phyloP scores from a whole-genome alignment of 2,113 vertebrate genomes.

The Etia nguti region DNA sequence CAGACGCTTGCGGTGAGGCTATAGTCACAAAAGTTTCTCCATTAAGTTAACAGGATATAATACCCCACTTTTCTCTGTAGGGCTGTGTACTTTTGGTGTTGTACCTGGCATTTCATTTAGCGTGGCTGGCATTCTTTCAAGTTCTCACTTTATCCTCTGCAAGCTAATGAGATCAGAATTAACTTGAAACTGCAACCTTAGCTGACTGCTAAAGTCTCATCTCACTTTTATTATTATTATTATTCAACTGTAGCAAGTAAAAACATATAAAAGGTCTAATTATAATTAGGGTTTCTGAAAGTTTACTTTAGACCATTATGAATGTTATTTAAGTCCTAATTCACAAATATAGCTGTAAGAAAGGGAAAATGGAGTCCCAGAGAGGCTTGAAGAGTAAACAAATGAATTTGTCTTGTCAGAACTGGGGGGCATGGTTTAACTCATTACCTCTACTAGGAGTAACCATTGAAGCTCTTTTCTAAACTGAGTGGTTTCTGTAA shows the following conservation, averaged over 20 bases:
- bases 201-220: not conserved
- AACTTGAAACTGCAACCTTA: not conserved
- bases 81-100: not conserved
- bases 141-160: not conserved
- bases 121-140: not conserved
- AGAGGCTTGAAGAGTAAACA: not conserved
- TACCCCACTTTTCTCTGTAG: constrained; percentile 4
- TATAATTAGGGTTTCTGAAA: not conserved
- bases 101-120: constrained; percentile 19
- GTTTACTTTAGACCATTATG: not conserved
- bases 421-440: not conserved
- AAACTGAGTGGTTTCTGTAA: not conserved
- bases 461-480: not conserved
- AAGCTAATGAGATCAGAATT: not conserved
- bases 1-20: not conserved
- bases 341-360: not conserved
- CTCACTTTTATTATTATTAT: not conserved
- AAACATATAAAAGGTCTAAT: not conserved
- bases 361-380: not conserved
- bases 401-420: not conserved
- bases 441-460: not conserved
- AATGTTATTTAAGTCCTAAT: not conserved
- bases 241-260: not conserved
- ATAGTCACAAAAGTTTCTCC: not conserved
- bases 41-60: constrained; percentile 2